Evolutionary conservation across 2,888 invertebrate species (phyloP).

Genomic region (Hedychridium roseum): DNA sequence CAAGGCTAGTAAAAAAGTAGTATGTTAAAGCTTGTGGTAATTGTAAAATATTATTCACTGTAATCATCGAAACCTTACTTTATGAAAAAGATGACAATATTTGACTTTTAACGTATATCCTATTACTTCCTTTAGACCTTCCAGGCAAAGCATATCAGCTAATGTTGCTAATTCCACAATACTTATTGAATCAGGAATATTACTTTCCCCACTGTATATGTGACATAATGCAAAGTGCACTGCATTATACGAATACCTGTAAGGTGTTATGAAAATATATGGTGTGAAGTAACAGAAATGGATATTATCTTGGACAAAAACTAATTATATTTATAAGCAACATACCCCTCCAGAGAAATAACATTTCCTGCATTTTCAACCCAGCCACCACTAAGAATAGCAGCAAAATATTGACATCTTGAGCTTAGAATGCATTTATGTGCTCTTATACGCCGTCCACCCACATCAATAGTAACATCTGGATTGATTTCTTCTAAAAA

Average conservation of each 20-base stretch:
- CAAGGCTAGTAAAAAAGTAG: conserved; percentile 73
- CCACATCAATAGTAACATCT: conserved; percentile 86
- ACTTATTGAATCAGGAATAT: conserved; percentile 86
- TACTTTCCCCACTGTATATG: conserved; percentile 91
- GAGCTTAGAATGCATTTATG: conserved; percentile 93
- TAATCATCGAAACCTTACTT: conserved; percentile 65
- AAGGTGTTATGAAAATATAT: too few species aligned
- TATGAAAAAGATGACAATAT: conserved; percentile 95
- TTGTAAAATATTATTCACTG: too few species aligned
- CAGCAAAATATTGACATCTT: conserved; percentile 92
- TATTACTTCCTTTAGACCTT: conserved; percentile 91
- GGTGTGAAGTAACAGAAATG: too few species aligned
- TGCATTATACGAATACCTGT: conserved; percentile 81
- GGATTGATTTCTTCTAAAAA: conserved; percentile 90
- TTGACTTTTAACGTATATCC: conserved; percentile 86
- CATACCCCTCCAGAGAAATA: conserved; percentile 82
- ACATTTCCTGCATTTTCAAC: conserved; percentile 82
- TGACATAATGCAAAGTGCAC: conserved; percentile 93
- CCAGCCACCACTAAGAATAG: conserved; percentile 87
- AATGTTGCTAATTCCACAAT: conserved; percentile 87
- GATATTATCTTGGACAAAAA: too few species aligned
- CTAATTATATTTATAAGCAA: too few species aligned
- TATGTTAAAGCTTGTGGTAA: too few species aligned
- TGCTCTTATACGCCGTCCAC: conserved; percentile 83
- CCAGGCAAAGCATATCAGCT: conserved; percentile 88